Percentiles rank a stretch among this genome's conserved stretches.
These are phyloP conservation scores for Acanthurus tractus DNA, from an alignment of 2,797 vertebrate genomes.

Conservation along the genomic window DNA sequence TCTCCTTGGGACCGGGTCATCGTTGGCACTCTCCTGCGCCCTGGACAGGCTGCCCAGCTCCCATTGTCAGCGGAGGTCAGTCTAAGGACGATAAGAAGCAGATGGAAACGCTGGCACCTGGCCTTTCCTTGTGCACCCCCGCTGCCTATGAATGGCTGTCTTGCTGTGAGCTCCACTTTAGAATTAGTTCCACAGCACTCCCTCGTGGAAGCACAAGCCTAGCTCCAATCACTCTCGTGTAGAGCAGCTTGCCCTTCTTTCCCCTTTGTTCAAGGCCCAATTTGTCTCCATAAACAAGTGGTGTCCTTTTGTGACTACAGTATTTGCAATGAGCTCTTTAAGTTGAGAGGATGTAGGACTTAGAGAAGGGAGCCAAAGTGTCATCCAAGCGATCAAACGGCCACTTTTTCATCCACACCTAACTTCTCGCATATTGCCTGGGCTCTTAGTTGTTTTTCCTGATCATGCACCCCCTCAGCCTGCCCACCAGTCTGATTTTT, in stretches of 20 bases:
- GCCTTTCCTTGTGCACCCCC: slow-evolving; percentile 71
- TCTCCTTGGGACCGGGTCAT: slow-evolving; percentile 79
- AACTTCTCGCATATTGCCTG: slow-evolving; percentile 33
- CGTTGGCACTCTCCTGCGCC: slow-evolving; percentile 65
- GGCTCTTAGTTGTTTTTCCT: slow-evolving; percentile 52
- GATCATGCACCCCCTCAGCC: slow-evolving; percentile 24
- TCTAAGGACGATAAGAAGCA: slow-evolving; percentile 86
- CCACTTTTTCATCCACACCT: slow-evolving; percentile 33
- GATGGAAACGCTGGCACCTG: slow-evolving; percentile 84
- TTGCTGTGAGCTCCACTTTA: slow-evolving; percentile 75
- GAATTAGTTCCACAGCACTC: slow-evolving; percentile 82
- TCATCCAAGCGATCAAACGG: slow-evolving; percentile 35
- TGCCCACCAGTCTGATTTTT: slow-evolving; percentile 55
- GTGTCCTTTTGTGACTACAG: slow-evolving; percentile 48
- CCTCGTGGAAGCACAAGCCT: slow-evolving; percentile 73
- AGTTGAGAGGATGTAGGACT: slow-evolving; percentile 22
- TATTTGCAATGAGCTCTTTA: slow-evolving; percentile 31
- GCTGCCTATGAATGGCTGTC: slow-evolving; percentile 75
- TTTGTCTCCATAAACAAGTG: slow-evolving; percentile 75
- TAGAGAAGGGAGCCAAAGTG: slow-evolving; percentile 13
- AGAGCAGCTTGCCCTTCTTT: slow-evolving; percentile 74
- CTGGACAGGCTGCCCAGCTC: slow-evolving; percentile 75
- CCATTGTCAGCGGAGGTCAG: slow-evolving; percentile 84
- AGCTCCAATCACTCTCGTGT: slow-evolving; percentile 71
- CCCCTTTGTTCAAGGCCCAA: slow-evolving; percentile 68